Evolutionary conservation across 2,888 invertebrate genomes (phyloP).

Genomic region (Villa cingulata): DNA sequence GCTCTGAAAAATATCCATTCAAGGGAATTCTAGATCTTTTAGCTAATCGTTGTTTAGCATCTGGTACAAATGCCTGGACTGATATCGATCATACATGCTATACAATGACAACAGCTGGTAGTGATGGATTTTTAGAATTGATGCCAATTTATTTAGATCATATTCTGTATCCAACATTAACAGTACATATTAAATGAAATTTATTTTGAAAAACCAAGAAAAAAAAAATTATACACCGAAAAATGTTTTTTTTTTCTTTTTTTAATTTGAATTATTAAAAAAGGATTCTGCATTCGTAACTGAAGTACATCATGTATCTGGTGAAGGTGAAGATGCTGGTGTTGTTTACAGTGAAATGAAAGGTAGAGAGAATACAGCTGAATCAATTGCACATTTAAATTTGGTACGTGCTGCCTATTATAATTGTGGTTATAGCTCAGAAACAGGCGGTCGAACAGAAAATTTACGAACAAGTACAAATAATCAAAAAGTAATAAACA

Average conservation of each 20-base stretch:
- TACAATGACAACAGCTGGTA: conserved; percentile 75
- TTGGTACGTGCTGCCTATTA: conserved; percentile 63
- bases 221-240: too few relatives aligned
- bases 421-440: conserved; percentile 66
- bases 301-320: conserved; percentile 85
- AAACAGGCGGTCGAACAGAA: conserved; percentile 73
- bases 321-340: conserved; percentile 78
- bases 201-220: background rate
- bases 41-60: conserved; percentile 79
- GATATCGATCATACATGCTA: conserved; percentile 79
- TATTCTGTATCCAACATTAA: conserved; percentile 69
- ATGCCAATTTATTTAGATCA: conserved; percentile 86
- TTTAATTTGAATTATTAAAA: background rate
- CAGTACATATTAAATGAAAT: conserved; percentile 32
- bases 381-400: conserved; percentile 51
- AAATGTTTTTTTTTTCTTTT: background rate
- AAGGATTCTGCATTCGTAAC: conserved; percentile 71
- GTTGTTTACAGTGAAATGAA: conserved; percentile 97
- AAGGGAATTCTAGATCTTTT: conserved; percentile 79
- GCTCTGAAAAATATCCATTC: conserved; percentile 78
- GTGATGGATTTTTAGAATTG: conserved; percentile 75
- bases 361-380: conserved; percentile 67
- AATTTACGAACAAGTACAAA: conserved; percentile 69
- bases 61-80: conserved; percentile 88
- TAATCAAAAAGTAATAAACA: conserved; percentile 71